Conservation (phyloP, 1,140 invertebrate genomes). For the Drosophila kanapiae region DNA sequence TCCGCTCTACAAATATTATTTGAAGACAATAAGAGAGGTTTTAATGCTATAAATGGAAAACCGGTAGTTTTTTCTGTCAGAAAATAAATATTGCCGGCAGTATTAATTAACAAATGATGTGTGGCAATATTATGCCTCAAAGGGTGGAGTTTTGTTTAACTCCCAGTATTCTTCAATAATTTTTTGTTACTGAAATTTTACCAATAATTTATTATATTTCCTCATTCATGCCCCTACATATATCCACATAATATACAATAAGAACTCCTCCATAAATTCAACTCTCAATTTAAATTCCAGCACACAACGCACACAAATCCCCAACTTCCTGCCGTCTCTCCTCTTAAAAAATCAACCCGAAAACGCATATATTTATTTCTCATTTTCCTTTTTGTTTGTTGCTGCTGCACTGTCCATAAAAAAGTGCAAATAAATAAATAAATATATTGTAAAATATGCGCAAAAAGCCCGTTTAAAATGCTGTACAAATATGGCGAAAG, state of each 20-base stretch:
- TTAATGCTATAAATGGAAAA: not conserved
- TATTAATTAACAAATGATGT: not conserved
- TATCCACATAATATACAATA: slow-evolving; percentile 13
- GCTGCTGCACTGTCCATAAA: slow-evolving; percentile 25
- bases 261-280: slow-evolving; percentile 41
- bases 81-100: not conserved
- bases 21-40: not conserved
- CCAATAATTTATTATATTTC: slow-evolving; percentile 36
- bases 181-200: not conserved
- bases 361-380: slow-evolving; percentile 38
- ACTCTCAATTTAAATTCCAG: slow-evolving; percentile 40
- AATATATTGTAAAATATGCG: slow-evolving; percentile 72
- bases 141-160: not conserved
- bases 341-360: slow-evolving; percentile 29
- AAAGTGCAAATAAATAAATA: slow-evolving; percentile 56
- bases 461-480: slow-evolving; percentile 67
- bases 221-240: slow-evolving; percentile 14
- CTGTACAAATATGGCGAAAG: slow-evolving; percentile 60
- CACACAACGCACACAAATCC: slow-evolving; percentile 13
- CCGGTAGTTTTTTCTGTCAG: accelerated
- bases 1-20: not conserved
- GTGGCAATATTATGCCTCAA: not conserved
- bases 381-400: slow-evolving; percentile 3
- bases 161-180: slow-evolving; percentile 7
- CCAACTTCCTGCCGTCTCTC: slow-evolving; percentile 25